These are phyloP conservation scores for Oryzias woworae DNA, from an alignment of 2,113 vertebrate species.

Conservation along the genomic window DNA sequence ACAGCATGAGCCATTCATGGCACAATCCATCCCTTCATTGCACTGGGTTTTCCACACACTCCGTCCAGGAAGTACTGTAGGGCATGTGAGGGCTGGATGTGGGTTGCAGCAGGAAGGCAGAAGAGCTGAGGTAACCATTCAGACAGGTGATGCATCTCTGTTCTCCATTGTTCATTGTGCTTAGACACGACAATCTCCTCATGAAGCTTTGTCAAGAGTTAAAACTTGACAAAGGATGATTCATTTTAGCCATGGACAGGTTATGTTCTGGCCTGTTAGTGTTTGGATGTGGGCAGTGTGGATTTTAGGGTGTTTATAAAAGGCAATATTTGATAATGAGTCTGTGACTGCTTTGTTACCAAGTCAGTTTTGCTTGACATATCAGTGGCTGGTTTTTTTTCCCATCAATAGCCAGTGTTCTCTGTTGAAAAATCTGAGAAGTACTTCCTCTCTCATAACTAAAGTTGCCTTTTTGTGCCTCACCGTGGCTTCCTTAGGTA, in stretches of 20 bases:
- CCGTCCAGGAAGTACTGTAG: constrained; percentile 61
- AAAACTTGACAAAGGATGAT: constrained; percentile 48
- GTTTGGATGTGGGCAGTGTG: constrained; percentile 30
- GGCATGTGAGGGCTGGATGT: constrained; percentile 69
- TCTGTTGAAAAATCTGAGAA: constrained; percentile 5
- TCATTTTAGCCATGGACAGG: constrained; percentile 40
- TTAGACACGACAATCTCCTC: constrained; percentile 36
- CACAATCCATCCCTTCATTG: constrained; percentile 62
- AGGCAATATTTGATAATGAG: constrained; percentile 18
- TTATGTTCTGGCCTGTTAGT: constrained; percentile 40
- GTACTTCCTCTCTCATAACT: background rate
- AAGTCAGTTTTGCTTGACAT: background rate
- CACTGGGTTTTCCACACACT: constrained; percentile 53
- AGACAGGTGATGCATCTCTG: constrained; percentile 60
- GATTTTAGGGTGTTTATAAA: constrained; percentile 35
- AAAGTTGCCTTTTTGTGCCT: constrained; percentile 44
- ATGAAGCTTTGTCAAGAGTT: constrained; percentile 23
- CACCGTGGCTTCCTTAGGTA: constrained; percentile 32
- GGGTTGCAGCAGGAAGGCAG: constrained; percentile 50
- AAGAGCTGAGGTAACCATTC: constrained; percentile 62
- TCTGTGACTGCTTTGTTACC: background rate
- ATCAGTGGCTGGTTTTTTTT: background rate
- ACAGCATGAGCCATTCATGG: constrained; percentile 51
- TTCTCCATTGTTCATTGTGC: constrained; percentile 66
- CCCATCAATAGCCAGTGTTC: background rate